Evolutionary conservation across 2,113 vertebrate species (phyloP), one percentile per base, ranked within the genome.

Genomic region (Campylomormyrus numenius): DNA sequence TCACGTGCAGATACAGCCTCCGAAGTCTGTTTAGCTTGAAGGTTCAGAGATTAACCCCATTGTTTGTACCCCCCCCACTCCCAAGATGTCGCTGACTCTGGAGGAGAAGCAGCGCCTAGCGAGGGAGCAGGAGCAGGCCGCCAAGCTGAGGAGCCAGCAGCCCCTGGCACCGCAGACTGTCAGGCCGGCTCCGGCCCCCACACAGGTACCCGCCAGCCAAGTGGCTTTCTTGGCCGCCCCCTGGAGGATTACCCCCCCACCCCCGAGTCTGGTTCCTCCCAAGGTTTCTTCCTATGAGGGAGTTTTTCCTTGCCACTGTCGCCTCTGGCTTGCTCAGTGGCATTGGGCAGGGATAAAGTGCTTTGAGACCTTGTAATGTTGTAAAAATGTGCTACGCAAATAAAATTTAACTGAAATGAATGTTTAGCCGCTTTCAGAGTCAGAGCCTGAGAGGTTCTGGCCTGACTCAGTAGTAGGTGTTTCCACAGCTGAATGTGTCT

Each of bases 101-200:
- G 98, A 99, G 94, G 98, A 99, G 94, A 99, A 99, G 93, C 98
- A 99, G 92, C 98, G 97, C 89, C 93, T 99, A 93, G 98, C 98
- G 70, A 99, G 98, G 94, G 98, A 99, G 85, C 98, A 99, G 91
- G 98, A 99, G 88, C 98, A 99, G 93, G 97, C 97, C 7, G 97
- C 97, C 91, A 99, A 99, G 94, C 94, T 99, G 92, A 97, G 97
- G 93, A 99, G 93, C 91, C 98, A 99, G 93, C 97, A 97, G 90
- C 98, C 98, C 5, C 95, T 99, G 80, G 97, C 96, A 5, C 98
- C 98, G 2, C 96, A 97, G 89, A 77, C 95, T 0, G 91, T 97
- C 85, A 96, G 96, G 92, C 49, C 97, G 56, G 90, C 95, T 21
- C 17, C 92, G 70, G 31, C 89, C 88, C 91, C 91, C 89, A 70